phyloP scores from a whole-genome alignment of 2,797 vertebrate genomes.

The Bucorvus abyssinicus region DNA sequence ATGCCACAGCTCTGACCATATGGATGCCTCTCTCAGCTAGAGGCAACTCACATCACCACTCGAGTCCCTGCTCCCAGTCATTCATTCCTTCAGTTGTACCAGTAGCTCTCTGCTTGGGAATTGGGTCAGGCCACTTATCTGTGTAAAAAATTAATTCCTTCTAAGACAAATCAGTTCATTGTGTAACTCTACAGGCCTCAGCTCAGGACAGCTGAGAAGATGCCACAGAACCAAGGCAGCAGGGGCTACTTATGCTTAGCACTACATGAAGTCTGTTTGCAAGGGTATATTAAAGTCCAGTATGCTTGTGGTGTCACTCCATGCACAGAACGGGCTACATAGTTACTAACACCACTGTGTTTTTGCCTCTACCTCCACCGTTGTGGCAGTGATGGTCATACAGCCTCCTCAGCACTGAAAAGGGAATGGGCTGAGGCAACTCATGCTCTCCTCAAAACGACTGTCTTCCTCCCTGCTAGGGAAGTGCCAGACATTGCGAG shows the following conservation, averaged over 20 bases:
- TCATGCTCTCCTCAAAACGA: neutral
- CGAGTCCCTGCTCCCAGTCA: neutral
- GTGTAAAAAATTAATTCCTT: neutral
- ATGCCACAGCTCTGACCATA: neutral
- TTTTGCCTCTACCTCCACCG: neutral
- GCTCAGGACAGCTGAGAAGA: neutral
- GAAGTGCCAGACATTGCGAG: neutral
- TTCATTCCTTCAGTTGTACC: neutral
- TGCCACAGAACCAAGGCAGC: neutral
- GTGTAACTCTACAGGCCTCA: neutral
- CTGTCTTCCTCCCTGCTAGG: neutral
- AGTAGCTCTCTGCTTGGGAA: neutral
- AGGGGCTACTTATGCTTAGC: neutral
- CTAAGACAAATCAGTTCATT: neutral
- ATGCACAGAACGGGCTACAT: neutral
- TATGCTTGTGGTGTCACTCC: neutral
- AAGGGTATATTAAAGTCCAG: neutral
- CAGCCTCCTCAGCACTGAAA: neutral
- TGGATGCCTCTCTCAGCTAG: neutral
- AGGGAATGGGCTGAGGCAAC: neutral
- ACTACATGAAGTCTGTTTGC: neutral
- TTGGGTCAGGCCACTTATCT: neutral
- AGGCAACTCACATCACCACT: neutral
- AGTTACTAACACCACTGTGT: neutral
- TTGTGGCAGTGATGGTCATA: neutral